Conservation (phyloP, 2,888 invertebrate genomes). For the Calliopum simillimum region DNA sequence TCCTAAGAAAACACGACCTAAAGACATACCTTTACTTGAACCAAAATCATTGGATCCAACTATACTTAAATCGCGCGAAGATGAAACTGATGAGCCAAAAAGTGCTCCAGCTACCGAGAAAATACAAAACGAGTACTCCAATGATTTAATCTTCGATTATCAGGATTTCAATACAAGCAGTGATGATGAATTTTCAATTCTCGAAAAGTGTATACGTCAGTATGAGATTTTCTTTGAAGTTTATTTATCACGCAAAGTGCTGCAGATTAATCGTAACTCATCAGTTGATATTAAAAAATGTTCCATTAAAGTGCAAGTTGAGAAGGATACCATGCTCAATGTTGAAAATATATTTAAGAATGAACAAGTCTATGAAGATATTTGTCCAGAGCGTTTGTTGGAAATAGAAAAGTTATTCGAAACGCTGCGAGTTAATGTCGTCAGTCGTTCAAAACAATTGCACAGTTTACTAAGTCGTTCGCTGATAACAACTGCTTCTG, state of each 20-base stretch:
- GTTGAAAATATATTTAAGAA: slow-evolving; percentile 60
- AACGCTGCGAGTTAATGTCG: slow-evolving; percentile 67
- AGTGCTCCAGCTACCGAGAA: slow-evolving; percentile 55
- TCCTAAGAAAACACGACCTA: slow-evolving; percentile 60
- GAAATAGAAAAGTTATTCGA: slow-evolving; percentile 68
- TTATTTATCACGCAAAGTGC: slow-evolving; percentile 56
- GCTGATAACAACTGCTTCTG: slow-evolving; percentile 43
- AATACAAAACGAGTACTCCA: slow-evolving; percentile 39
- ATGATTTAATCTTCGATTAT: slow-evolving; percentile 46
- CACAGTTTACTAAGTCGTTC: slow-evolving; percentile 62
- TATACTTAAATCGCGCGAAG: slow-evolving; percentile 36
- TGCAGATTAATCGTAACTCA: slow-evolving; percentile 46
- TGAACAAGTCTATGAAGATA: slow-evolving; percentile 68
- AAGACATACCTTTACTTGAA: slow-evolving; percentile 54
- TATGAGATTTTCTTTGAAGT: slow-evolving; percentile 71
- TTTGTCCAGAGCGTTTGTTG: slow-evolving; percentile 57
- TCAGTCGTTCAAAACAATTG: slow-evolving; percentile 68
- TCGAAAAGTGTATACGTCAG: slow-evolving; percentile 72
- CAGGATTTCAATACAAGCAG: slow-evolving; percentile 38
- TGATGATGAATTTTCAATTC: slow-evolving; percentile 66
- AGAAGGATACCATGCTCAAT: slow-evolving; percentile 43
- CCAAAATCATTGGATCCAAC: slow-evolving; percentile 45
- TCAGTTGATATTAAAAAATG: slow-evolving; percentile 46
- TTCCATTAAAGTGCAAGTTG: slow-evolving; percentile 54
- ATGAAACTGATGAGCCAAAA: slow-evolving; percentile 54